These are phyloP conservation scores for Leptinotarsa defecta DNA, from an alignment of 1,140 invertebrate genomes.

Conservation along the genomic window DNA sequence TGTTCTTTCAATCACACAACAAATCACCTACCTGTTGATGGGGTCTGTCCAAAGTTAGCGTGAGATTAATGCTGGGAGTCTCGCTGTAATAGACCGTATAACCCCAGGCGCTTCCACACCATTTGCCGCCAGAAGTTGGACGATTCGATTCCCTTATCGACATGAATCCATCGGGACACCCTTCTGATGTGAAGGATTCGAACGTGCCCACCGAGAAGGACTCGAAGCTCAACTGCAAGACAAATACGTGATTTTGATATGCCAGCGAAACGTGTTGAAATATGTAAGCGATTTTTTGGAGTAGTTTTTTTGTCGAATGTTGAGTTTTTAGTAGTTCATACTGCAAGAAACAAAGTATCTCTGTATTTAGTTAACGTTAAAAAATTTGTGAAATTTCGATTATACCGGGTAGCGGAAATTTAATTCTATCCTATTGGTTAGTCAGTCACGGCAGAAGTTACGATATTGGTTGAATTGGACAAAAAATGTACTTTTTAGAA, in stretches of 20 bases:
- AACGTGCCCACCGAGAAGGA: conserved; percentile 77
- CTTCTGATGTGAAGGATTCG: conserved; percentile 74
- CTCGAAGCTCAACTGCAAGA: conserved; percentile 71
- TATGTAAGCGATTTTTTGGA: neutral
- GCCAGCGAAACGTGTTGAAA: neutral
- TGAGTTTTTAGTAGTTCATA: no score
- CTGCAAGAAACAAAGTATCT: no score
- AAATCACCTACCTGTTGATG: conserved; percentile 68
- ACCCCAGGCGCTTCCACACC: conserved; percentile 83
- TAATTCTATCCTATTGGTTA: no score
- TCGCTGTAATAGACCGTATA: conserved; percentile 86
- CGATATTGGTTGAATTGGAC: no score
- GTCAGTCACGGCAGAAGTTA: no score
- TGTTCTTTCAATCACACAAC: neutral
- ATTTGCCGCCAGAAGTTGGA: conserved; percentile 75
- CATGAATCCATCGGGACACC: conserved; percentile 81
- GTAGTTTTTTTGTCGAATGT: no score
- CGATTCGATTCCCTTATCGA: conserved; percentile 74
- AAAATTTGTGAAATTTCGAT: no score
- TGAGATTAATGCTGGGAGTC: conserved; percentile 76
- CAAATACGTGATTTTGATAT: neutral
- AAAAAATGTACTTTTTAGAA: no score
- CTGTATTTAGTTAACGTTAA: no score
- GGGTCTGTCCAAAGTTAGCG: conserved; percentile 69
- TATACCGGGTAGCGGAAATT: no score